These are phyloP conservation scores for Saccopteryx leptura DNA, from an alignment of 2,113 vertebrate genomes.

Conservation along the genomic window DNA sequence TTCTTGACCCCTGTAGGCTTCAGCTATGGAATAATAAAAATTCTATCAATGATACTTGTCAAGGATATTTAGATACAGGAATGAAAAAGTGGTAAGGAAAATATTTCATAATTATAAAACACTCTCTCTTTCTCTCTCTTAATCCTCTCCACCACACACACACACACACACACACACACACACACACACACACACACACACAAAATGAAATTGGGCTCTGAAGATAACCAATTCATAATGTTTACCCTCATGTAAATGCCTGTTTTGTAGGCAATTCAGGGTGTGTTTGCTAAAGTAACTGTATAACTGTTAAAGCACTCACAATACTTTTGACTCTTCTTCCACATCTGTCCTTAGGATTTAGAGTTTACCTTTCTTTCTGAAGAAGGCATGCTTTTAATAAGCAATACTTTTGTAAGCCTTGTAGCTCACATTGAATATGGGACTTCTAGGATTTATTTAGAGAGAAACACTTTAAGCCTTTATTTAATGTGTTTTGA, in stretches of 20 bases:
- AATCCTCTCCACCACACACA: no score
- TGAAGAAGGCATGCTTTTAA: background rate
- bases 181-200: no score
- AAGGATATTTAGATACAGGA: background rate
- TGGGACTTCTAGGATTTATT: background rate
- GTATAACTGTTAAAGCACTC: background rate
- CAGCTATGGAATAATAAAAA: background rate
- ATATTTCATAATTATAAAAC: background rate
- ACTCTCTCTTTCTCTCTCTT: background rate
- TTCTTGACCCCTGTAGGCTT: background rate
- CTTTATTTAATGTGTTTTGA: background rate
- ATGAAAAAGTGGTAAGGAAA: background rate
- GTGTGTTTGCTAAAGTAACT: background rate
- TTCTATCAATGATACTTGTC: background rate
- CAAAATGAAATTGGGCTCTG: background rate
- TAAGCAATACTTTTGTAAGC: background rate
- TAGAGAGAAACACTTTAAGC: background rate
- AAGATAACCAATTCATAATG: background rate
- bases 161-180: no score
- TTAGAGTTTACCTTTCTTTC: slow-evolving; percentile 14
- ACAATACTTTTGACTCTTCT: background rate
- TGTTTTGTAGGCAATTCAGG: background rate
- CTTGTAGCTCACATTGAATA: background rate
- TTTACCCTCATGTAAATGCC: background rate
- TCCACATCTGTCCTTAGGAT: background rate